Evolutionary conservation across 1,140 invertebrate genomes (phyloP).

Genomic region (Drosophila equinoxialis): DNA sequence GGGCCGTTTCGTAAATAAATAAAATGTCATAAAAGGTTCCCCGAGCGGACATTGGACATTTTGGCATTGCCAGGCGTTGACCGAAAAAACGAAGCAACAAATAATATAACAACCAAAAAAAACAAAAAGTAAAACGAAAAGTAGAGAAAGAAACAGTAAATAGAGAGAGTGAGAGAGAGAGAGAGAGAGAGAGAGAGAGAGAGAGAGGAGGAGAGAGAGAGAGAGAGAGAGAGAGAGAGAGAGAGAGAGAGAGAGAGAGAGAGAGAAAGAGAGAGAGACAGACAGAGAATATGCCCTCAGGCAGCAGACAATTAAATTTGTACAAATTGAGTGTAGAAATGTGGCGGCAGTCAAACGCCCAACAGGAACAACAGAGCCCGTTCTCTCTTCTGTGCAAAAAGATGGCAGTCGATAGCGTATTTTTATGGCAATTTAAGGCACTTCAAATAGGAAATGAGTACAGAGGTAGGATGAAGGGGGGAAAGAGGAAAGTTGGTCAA

Average conservation of each 20-base stretch:
- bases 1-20: slow-evolving; percentile 77
- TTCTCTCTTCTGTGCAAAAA: slow-evolving; percentile 16
- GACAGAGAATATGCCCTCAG: slow-evolving; percentile 36
- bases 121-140: slow-evolving; percentile 27
- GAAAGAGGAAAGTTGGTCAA: slow-evolving; percentile 18
- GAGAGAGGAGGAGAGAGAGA: slow-evolving; percentile 61
- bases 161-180: slow-evolving; percentile 59
- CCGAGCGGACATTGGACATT: slow-evolving; percentile 53
- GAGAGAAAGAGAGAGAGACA: slow-evolving; percentile 49
- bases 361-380: slow-evolving; percentile 38
- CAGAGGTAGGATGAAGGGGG: not conserved
- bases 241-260: slow-evolving; percentile 59
- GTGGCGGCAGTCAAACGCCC: slow-evolving; percentile 59
- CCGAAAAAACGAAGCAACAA: slow-evolving; percentile 61
- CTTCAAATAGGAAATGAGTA: slow-evolving; percentile 69
- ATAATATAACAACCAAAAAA: slow-evolving; percentile 44
- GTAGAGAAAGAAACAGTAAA: slow-evolving; percentile 30
- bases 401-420: slow-evolving; percentile 71
- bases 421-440: slow-evolving; percentile 79
- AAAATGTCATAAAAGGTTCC: slow-evolving; percentile 72
- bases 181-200: slow-evolving; percentile 50
- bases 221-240: slow-evolving; percentile 46
- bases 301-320: slow-evolving; percentile 79
- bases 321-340: slow-evolving; percentile 81
- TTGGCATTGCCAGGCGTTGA: slow-evolving; percentile 62